Conservation (phyloP, 2,888 invertebrate genomes). For the Ligdia adustata region DNA sequence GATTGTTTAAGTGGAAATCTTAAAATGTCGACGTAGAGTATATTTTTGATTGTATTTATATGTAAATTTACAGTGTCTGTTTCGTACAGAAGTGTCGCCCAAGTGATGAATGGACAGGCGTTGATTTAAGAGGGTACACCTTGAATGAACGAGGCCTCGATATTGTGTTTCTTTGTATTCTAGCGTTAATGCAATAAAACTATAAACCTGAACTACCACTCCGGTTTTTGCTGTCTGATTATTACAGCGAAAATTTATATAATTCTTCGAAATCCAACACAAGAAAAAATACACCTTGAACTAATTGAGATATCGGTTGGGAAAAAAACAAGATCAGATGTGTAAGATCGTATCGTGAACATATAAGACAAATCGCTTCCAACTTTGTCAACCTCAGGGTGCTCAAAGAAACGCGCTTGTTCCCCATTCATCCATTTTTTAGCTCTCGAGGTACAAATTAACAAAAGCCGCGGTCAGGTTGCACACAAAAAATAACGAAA, state of each 20-base stretch:
- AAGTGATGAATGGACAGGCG: slow-evolving; percentile 69
- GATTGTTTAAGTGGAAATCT: slow-evolving; percentile 32
- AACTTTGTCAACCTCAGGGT: slow-evolving; percentile 74
- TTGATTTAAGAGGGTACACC: slow-evolving; percentile 75
- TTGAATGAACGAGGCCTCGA: slow-evolving; percentile 58
- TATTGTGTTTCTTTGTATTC: slow-evolving; percentile 60
- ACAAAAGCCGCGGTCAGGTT: slow-evolving; percentile 79
- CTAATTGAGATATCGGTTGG: slow-evolving; percentile 67
- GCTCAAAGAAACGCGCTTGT: slow-evolving; percentile 58
- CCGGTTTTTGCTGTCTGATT: slow-evolving; percentile 25
- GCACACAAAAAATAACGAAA: slow-evolving; percentile 61
- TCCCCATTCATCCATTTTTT: slow-evolving; percentile 76
- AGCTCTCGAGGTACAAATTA: slow-evolving; percentile 66
- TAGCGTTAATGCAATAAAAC: slow-evolving; percentile 66
- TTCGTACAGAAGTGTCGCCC: slow-evolving; percentile 62
- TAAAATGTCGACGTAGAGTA: slow-evolving; percentile 43
- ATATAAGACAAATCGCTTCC: slow-evolving; percentile 77
- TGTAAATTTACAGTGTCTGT: slow-evolving; percentile 44
- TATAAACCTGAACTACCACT: slow-evolving; percentile 50
- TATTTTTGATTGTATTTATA: slow-evolving; percentile 45
- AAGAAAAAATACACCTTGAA: slow-evolving; percentile 24
- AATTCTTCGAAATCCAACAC: slow-evolving; percentile 43
- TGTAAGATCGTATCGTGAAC: slow-evolving; percentile 68
- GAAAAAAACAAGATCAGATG: slow-evolving; percentile 68
- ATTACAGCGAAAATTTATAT: slow-evolving; percentile 35